Conservation (phyloP, 1,140 invertebrate genomes). For the Apis cerana region DNA sequence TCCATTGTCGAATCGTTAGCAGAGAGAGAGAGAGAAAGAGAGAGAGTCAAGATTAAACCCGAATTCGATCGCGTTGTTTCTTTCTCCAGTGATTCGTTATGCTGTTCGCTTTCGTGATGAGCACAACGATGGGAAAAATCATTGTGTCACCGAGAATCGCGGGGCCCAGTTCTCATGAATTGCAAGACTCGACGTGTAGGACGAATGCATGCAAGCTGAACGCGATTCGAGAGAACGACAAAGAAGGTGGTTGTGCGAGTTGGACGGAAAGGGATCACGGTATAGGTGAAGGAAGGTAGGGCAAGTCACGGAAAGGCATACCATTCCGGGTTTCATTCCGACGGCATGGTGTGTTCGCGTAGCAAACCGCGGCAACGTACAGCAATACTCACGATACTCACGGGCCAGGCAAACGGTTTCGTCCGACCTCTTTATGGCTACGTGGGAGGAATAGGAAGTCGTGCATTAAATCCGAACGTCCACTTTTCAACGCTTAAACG, state of each 20-base stretch:
- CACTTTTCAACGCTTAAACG: conserved; percentile 68
- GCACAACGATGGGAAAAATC: conserved; percentile 15
- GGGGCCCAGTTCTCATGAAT: conserved; percentile 40
- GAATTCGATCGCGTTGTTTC: background rate
- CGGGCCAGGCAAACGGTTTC: conserved; percentile 26
- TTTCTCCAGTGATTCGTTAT: background rate
- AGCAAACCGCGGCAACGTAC: conserved; percentile 8
- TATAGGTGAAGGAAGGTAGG: conserved; percentile 35
- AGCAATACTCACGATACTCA: conserved; percentile 12
- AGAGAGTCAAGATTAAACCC: background rate
- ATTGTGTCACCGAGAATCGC: conserved; percentile 35
- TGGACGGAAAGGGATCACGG: background rate
- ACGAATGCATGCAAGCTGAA: background rate
- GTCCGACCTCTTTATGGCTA: conserved; percentile 66
- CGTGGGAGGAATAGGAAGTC: conserved; percentile 74
- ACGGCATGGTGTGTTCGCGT: background rate
- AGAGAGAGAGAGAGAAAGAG: too few relatives aligned
- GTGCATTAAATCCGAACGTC: conserved; percentile 70
- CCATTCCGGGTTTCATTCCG: background rate
- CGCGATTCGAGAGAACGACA: background rate
- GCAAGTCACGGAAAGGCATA: conserved; percentile 47
- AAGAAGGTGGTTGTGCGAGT: background rate
- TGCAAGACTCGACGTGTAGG: background rate
- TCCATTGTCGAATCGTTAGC: background rate
- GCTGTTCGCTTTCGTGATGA: background rate